Percentiles rank a stretch among this genome's conserved stretches.
These are phyloP conservation scores for Macroglossus sobrinus DNA, from an alignment of 2,113 vertebrate species.

Conservation along the genomic window DNA sequence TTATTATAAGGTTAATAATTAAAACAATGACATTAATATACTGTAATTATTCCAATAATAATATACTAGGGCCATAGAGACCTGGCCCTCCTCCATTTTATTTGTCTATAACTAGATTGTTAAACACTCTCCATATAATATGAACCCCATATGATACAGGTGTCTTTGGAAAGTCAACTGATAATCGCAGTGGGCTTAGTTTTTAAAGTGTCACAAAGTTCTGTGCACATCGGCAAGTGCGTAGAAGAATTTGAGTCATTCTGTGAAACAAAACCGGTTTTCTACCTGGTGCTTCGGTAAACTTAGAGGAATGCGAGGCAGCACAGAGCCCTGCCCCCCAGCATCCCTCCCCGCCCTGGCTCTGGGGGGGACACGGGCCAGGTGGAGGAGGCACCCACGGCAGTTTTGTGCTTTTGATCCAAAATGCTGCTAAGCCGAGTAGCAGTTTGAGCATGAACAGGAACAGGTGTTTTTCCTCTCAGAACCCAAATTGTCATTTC, in stretches of 20 bases:
- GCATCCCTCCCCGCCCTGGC: fast-evolving
- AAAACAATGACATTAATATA: neutral
- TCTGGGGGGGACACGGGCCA: neutral
- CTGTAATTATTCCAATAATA: neutral
- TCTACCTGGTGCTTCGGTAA: neutral
- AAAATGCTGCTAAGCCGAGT: neutral
- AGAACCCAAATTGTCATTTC: neutral
- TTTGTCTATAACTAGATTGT: neutral
- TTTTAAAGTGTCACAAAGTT: neutral
- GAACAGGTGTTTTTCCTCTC: neutral
- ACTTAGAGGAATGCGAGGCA: neutral
- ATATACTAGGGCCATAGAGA: neutral
- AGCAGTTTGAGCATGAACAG: neutral
- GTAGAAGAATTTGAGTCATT: neutral
- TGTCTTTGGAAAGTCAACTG: neutral
- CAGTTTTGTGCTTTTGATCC: neutral
- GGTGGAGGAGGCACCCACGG: neutral
- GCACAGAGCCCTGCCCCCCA: neutral
- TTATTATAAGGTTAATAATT: neutral
- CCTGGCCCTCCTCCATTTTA: neutral
- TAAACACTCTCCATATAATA: neutral
- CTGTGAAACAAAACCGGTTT: neutral
- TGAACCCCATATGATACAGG: neutral
- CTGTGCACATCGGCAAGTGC: neutral
- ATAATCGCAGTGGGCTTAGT: neutral